phyloP scores from a whole-genome alignment of 2,113 vertebrate species.

The Bujurquina vittata region DNA sequence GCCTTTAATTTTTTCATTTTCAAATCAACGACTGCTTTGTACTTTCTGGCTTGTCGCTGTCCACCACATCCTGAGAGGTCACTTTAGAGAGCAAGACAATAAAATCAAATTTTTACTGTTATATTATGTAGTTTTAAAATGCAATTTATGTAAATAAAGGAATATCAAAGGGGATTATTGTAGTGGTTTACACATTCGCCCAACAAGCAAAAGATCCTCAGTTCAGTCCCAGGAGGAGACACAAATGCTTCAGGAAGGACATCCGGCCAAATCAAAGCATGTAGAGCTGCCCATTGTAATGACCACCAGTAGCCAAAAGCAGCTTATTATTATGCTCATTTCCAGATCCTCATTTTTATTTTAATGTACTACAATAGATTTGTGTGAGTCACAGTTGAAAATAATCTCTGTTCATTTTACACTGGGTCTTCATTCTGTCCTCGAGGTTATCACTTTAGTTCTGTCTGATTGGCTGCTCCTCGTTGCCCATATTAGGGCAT shows the following conservation, averaged over 20 bases:
- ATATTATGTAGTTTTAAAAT: slow-evolving; percentile 1
- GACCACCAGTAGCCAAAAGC: not conserved
- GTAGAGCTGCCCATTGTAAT: not conserved
- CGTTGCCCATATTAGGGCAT: not conserved
- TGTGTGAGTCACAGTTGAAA: too few species aligned
- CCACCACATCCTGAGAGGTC: not conserved
- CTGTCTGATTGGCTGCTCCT: not conserved
- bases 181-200: not conserved
- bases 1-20: slow-evolving; percentile 17
- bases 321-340: not conserved
- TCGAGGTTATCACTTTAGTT: not conserved
- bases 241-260: not conserved
- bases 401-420: not conserved
- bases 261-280: not conserved
- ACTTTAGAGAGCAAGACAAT: slow-evolving; percentile 12
- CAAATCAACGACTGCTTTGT: slow-evolving; percentile 29
- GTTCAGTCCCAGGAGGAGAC: not conserved
- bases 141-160: slow-evolving; percentile 1
- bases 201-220: not conserved
- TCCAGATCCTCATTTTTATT: too few species aligned
- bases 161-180: not conserved
- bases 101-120: not conserved
- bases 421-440: not conserved
- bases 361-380: too few species aligned
- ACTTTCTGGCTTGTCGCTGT: not conserved